Percentiles rank a stretch among this genome's conserved stretches.
Evolutionary conservation across 2,797 vertebrate species (phyloP).

Genomic region (Novumbra hubbsi): DNA sequence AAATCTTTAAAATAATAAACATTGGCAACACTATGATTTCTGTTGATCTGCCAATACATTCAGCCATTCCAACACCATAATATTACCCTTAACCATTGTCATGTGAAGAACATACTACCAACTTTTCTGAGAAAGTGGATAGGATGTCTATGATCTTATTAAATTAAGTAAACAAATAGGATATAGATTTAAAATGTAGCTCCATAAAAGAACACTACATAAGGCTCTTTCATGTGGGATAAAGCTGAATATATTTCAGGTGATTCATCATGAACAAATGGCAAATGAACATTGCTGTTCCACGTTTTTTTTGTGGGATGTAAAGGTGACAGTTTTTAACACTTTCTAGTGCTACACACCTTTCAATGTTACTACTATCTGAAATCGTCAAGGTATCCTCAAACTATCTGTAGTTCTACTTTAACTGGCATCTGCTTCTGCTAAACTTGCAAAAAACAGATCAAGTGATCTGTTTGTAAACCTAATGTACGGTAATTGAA

Average conservation of each 20-base stretch:
- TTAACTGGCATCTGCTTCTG: slow-evolving; percentile 14
- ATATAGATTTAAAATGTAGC: background rate
- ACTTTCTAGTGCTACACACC: slow-evolving; percentile 1
- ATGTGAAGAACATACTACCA: background rate
- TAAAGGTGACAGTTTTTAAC: slow-evolving; percentile 2
- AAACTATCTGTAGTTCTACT: slow-evolving; percentile 14
- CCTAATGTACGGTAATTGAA: no score
- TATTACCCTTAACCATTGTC: slow-evolving; percentile 1
- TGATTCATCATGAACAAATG: background rate
- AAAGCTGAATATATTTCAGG: background rate
- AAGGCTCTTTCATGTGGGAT: background rate
- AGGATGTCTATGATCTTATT: background rate
- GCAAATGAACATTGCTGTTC: background rate
- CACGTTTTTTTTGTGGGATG: background rate
- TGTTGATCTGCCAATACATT: slow-evolving; percentile 10
- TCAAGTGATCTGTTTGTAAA: background rate
- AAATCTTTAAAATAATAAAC: slow-evolving; percentile 25
- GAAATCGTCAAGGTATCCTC: slow-evolving; percentile 8
- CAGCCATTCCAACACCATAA: slow-evolving; percentile 2
- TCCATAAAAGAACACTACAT: background rate
- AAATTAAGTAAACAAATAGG: background rate
- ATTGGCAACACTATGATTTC: slow-evolving; percentile 1
- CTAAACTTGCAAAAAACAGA: background rate
- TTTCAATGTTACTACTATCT: slow-evolving; percentile 7
- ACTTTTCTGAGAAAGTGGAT: background rate